Percentiles rank a stretch among this genome's conserved stretches.
Evolutionary conservation across 2,888 invertebrate species (phyloP).

Genomic region (Chironomus tentans): DNA sequence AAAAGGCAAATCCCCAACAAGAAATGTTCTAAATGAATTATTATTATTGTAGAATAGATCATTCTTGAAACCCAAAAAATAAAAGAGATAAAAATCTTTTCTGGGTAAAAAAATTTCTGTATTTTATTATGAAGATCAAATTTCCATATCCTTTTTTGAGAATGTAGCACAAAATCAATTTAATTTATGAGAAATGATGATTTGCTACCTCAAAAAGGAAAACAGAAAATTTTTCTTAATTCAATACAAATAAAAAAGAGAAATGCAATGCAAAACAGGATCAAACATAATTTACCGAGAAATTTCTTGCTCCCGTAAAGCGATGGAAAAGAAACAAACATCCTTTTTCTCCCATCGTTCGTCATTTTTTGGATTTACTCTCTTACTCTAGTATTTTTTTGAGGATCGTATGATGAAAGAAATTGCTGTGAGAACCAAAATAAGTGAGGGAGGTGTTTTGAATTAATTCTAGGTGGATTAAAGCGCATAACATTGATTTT

Average conservation of each 20-base stretch:
- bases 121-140: neutral
- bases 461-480: too few relatives aligned
- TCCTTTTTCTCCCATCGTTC: too few relatives aligned
- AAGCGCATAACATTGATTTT: too few relatives aligned
- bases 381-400: too few relatives aligned
- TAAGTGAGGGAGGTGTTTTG: too few relatives aligned
- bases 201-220: neutral
- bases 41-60: neutral
- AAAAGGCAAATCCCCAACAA: neutral
- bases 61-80: neutral
- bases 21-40: neutral
- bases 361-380: too few relatives aligned
- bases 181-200: too few relatives aligned
- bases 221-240: neutral
- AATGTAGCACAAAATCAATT: neutral
- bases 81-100: too few relatives aligned
- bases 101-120: too few relatives aligned
- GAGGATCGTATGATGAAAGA: too few relatives aligned
- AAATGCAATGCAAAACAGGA: conserved; percentile 9
- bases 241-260: neutral
- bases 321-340: neutral
- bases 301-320: neutral
- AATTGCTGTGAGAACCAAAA: too few relatives aligned
- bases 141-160: neutral
- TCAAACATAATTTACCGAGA: neutral